Base-by-base conservation (phyloP, 2,888 invertebrate genomes). In the Drosophila fulvimacula region DNA sequence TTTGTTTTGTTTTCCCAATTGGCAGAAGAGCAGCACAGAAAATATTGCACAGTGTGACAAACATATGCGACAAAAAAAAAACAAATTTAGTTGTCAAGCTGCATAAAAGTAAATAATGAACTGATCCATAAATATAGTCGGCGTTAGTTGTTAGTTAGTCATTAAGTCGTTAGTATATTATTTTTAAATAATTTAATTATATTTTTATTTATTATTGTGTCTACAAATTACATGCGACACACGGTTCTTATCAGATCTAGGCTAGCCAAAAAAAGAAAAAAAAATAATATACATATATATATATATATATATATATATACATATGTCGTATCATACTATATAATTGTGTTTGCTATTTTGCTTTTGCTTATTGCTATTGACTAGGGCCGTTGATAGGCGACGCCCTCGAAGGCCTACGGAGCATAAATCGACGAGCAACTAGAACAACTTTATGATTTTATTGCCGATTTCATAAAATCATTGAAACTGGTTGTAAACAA, bases 41-140 rank as follows among this genome's bases (percentile, higher is more conserved):
- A 62, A 51, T 44, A 55, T 32, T 41, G 79, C 67, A 83, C 86
- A 82, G 83, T 83, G 83, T 52, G 64, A 49, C 73, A 42, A 79
- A 38, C 34, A 53, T 38, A 51, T 21, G 15, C 7, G 10, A 46
- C 0, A 10, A 1, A 19, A 17, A 11, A 19, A 53, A 30, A 7
- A 1, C 13, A 17, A 17, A 10, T 27, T 39, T 21, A 58, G 61
- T 79, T 69, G 62, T 70, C 73, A 73, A 53, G 68, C 59, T 15
- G 19, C 11, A 41, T 56, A 39, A 11, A 34, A 21, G 34, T 21
- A n/a, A 17, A n/a, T n/a, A 10, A 27, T 46, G 0, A 5, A 44
- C 24, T 9, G 7, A 15, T 1, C 4, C 15, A 24, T 15, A 24
- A n/a, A 44, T 44, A 21, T 42, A 13, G 7, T 15, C 7, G 27